Percentiles rank a stretch among this genome's conserved stretches.
phyloP scores from a whole-genome alignment of 2,888 invertebrate species.

The Onthophagus sagittarius region DNA sequence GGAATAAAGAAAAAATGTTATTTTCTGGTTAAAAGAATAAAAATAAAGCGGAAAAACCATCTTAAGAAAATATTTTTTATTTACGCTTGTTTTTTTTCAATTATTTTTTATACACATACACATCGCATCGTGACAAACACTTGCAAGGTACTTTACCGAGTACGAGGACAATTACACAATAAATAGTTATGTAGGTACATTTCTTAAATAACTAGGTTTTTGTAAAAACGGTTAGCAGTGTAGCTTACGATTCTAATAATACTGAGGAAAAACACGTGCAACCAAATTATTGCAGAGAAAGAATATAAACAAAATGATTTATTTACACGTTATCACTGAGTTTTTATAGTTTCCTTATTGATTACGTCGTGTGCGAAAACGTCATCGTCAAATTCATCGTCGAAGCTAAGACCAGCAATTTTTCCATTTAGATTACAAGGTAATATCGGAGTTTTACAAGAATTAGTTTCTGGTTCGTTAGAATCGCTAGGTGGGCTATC shows the following conservation, averaged over 20 bases:
- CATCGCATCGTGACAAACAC: not conserved
- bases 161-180: not conserved
- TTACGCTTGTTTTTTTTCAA: not conserved
- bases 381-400: not conserved
- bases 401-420: not conserved
- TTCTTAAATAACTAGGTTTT: not conserved
- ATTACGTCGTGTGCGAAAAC: not conserved
- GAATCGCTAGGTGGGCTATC: constrained; percentile 27
- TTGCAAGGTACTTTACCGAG: not conserved
- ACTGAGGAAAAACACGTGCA: not conserved
- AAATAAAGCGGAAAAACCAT: not conserved
- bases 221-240: not conserved
- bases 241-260: not conserved
- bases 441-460: not conserved
- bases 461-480: not conserved
- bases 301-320: not conserved
- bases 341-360: not conserved
- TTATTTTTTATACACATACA: constrained; percentile 2
- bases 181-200: not conserved
- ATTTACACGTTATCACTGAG: not conserved
- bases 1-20: not conserved
- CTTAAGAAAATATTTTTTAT: not conserved
- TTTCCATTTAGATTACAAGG: not conserved
- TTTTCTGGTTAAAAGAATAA: too few relatives aligned
- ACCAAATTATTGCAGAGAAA: not conserved